Base-by-base conservation (phyloP, 2,797 vertebrate genomes). In the Borostomias antarcticus region DNA sequence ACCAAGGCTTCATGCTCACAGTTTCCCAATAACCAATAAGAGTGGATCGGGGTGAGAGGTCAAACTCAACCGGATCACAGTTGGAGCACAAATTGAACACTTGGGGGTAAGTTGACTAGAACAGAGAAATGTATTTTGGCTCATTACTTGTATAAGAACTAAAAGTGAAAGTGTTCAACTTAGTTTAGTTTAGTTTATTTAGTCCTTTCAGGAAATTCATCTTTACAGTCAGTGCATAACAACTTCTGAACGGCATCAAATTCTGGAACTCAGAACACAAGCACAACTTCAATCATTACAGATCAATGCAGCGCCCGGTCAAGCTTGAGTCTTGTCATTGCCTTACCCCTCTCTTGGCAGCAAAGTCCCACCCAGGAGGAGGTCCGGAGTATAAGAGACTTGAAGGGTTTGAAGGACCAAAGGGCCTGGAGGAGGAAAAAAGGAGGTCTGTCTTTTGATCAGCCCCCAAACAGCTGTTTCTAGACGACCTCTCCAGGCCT, bases 381-480 rank as follows among this genome's bases (percentile, higher is more conserved):
- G 70, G 63, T 23, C 37, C 47, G 40, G 69, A 71, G 61, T 71
- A 66, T 71, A 70, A 71, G 54, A 50, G 25, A 61, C n/a, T 62
- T 64, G 11, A 64, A 66, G 52, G 35, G 57, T 35, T 26, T 62
- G 32, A 68, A 62, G 61, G 48, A 54, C 69, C 69, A 79, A 64
- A 68, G 66, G 37, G 70, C 1, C 58, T 19, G 58, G 71, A 74
- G 29, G 82, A 85, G 84, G 82, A 13, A 37, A 43, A 43, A 43
- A 17, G 9, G 11, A 11, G 4, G 30, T 69, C 37, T 66, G 60
- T 80, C 77, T 82, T 88, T 86, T 80, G 82, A 86, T 86, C 78
- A 54, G 72, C 71, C 85, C 59, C 69, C 62, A 32, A 80, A 83
- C 89, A 90, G 89, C 90, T 89, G 89, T 88, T 87, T 83, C 70